Evolutionary conservation across 2,888 invertebrate species (phyloP), one percentile per base, ranked within the genome.

Genomic region (Tetragonisca angustula): DNA sequence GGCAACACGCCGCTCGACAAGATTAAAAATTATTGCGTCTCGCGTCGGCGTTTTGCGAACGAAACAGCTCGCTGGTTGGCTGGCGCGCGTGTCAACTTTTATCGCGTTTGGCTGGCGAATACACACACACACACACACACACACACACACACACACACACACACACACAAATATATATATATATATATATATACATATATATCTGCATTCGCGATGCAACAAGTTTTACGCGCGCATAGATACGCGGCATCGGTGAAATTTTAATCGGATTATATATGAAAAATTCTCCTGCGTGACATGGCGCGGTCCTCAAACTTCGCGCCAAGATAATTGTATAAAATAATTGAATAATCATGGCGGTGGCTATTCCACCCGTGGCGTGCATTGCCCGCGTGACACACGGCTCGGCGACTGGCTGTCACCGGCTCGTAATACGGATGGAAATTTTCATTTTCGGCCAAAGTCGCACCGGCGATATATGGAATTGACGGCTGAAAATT

Each of bases 241-340:
- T 75, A 77, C 76, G 81, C 59, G 56, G 71, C 65, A 77, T 73
- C 77, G 83, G 76, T 81, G 76, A 81, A 81, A 83, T 70, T 81
- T 83, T 83, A 73, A 83, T 83, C 83, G 62, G 83, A 81, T 83
- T 83, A 83, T 72, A 83, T 72, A n/a, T 62, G 75, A 75, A 75
- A 81, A 75, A 74, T 75, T 75, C 65, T 69, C 71, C 9, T 32
- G 32, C 32, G 32, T 50, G 56, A 17, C 56, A 68, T 54, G 67
- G 67, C 74, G 59, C 59, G 67, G 54, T 49, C 64, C 59, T 76
- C 70, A 75, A 79, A 82, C 79, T 79, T 82, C 62, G 74, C 24
- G 72, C 59, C 49, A 61, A 49, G 68, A 68, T 83, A 81, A 83
- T 81, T 71, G 67, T 68, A 81, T 71, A 72, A 83, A 81, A 81